phyloP scores from a whole-genome alignment of 2,113 vertebrate genomes.

The Xenus cinereus region DNA sequence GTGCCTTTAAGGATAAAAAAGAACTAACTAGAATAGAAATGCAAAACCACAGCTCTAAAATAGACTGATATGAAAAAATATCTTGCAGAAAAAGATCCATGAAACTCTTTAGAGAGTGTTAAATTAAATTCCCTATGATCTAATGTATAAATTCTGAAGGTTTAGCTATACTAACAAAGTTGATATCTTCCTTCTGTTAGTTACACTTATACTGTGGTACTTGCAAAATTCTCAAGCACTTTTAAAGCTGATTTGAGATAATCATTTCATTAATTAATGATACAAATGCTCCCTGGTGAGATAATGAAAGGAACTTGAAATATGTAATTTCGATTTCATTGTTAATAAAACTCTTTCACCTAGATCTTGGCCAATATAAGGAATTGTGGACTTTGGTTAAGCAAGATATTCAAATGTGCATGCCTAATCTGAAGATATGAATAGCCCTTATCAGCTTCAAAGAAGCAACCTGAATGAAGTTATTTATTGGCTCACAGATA shows the following conservation, averaged over 20 bases:
- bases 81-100: background rate
- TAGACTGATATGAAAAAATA: background rate
- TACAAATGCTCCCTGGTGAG: background rate
- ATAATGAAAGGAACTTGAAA: conserved; percentile 6
- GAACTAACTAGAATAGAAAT: background rate
- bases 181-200: background rate
- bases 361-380: background rate
- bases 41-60: background rate
- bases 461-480: background rate
- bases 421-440: background rate
- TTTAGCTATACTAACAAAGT: background rate
- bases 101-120: background rate
- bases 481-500: background rate
- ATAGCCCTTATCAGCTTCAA: background rate
- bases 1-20: background rate
- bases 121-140: background rate
- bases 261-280: background rate
- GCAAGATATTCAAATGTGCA: background rate
- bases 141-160: background rate
- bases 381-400: background rate
- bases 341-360: conserved; percentile 7
- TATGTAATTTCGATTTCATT: background rate
- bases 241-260: background rate
- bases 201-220: background rate
- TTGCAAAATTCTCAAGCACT: background rate